Percentiles rank a stretch among this genome's conserved stretches.
Conservation (phyloP, 2,113 vertebrate genomes). For the Erythrolamprus reginae region DNA sequence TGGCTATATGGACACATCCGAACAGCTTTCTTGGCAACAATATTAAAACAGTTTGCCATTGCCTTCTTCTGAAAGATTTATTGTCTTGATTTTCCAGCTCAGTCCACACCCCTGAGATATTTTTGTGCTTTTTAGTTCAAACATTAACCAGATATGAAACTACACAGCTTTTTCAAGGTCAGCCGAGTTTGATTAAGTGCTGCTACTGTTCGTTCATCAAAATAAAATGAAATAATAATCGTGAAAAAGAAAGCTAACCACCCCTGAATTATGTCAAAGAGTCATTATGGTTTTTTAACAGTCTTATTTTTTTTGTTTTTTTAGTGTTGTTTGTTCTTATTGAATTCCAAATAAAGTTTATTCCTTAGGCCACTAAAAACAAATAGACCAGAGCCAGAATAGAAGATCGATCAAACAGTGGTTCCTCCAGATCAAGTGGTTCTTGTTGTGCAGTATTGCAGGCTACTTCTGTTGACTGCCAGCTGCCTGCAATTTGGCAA, state of each 20-base stretch:
- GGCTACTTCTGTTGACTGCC: too few relatives aligned
- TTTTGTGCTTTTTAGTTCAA: background rate
- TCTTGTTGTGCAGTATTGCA: too few relatives aligned
- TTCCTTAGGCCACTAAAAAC: background rate
- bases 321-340: background rate
- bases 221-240: background rate
- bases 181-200: background rate
- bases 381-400: background rate
- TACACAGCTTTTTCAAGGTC: background rate
- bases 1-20: background rate
- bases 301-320: background rate
- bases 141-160: background rate
- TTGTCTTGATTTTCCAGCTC: background rate
- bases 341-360: background rate
- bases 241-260: background rate
- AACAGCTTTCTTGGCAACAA: background rate
- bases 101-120: background rate
- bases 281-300: background rate
- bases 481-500: too few relatives aligned
- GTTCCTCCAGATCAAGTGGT: background rate
- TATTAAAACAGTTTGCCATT: background rate
- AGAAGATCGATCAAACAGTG: background rate
- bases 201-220: background rate
- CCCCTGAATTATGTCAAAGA: background rate
- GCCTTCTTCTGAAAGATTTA: background rate